Base-by-base conservation (phyloP, 2,888 invertebrate species). In the Fragum sueziense region DNA sequence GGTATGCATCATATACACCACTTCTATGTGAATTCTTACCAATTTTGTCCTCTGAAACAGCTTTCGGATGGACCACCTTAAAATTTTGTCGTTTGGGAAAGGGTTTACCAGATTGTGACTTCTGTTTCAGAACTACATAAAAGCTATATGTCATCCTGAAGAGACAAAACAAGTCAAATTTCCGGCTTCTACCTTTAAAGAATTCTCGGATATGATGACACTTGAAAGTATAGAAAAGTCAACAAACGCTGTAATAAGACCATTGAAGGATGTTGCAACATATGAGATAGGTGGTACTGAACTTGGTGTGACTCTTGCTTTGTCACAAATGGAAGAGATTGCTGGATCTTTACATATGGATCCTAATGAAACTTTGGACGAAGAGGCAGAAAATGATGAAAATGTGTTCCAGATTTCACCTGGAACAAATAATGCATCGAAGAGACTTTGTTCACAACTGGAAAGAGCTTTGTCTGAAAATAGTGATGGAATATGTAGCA, bases 221-320 rank as follows among this genome's bases (percentile, higher is more conserved):
- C 73, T 88, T 37, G 86, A 87, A 72, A 70, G 83, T 22, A 85
- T 90, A 33, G 91, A 91, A 76, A 86, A 86, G 70, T 84, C 87
- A 70, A 88, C 86, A 37, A 79, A 85, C 74, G 86, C 87, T 25
- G 85, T 86, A 11, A 85, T 89, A 25, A 79, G 83, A 70, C 78
- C 84, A 9, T 31, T 70, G 11, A 73, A 77, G 33, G 76, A 84
- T n/a, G 74, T 83, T 51, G 80, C 73, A 9, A 59, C 85, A 51
- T 77, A 90, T 31, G 77, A 84, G 77, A 89, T 90, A 22, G 76
- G 79, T 41, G 91, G 91, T 4, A 79, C 87, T 47, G 87, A 88
- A 29, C 74, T 90, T 14, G 87, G 88, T 4, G 90, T 91, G 11
- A 89, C 89, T 14, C 72, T 91, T 25, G 91, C 91, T n/a, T 78